phyloP scores from a whole-genome alignment of 1,140 invertebrate species.

The Lepidostoma basale region DNA sequence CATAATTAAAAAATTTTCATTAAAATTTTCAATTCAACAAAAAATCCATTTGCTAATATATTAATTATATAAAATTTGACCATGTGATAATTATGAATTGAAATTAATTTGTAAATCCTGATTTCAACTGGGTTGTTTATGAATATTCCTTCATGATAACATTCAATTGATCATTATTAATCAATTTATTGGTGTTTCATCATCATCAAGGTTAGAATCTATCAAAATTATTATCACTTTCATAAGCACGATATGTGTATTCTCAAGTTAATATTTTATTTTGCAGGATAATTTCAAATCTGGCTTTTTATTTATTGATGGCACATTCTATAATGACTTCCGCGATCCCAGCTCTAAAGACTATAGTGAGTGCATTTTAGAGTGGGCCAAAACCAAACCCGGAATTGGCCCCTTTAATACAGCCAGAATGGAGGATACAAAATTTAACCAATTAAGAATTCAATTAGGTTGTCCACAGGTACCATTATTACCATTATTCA shows the following conservation, averaged over 20 bases:
- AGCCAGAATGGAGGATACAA: slow-evolving; percentile 66
- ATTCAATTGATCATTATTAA: no score
- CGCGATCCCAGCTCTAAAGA: slow-evolving; percentile 65
- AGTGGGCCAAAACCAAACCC: slow-evolving; percentile 65
- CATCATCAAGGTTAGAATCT: no score
- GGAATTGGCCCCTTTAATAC: slow-evolving; percentile 64
- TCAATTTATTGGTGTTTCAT: no score
- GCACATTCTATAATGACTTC: slow-evolving; percentile 79
- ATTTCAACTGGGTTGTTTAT: no score
- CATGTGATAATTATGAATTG: no score
- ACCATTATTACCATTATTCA: neutral
- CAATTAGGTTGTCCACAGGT: slow-evolving; percentile 73
- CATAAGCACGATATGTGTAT: no score
- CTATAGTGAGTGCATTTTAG: slow-evolving; percentile 67
- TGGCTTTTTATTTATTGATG: slow-evolving; percentile 79
- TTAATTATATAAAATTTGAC: neutral
- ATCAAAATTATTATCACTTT: no score
- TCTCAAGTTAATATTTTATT: slow-evolving; percentile 4
- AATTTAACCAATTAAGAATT: slow-evolving; percentile 68
- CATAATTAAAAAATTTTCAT: no score
- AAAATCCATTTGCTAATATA: neutral
- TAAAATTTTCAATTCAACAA: no score
- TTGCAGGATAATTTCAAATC: slow-evolving; percentile 71
- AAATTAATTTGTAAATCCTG: no score
- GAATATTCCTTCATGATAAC: no score